A percentile compares a stretch with the other conserved stretches of the same genome.
Evolutionary conservation across 1,140 invertebrate genomes (phyloP).

Genomic region (Berghia stephanieae): DNA sequence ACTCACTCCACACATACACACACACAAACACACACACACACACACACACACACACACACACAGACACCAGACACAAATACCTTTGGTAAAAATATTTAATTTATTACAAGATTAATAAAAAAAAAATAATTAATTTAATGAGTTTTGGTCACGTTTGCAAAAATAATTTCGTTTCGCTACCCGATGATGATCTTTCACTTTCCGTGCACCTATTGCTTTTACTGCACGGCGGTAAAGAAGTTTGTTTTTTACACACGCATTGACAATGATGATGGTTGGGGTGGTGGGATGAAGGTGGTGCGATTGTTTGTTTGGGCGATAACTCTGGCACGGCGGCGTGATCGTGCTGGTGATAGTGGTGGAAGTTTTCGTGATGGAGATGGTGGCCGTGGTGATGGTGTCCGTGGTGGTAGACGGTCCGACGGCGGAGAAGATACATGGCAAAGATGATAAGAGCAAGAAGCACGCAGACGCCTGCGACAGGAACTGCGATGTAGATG

Average conservation of each 20-base stretch:
- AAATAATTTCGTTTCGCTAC: constrained; percentile 62
- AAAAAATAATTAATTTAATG: too few species aligned
- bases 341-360: constrained; percentile 17
- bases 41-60: too few species aligned
- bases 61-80: too few species aligned
- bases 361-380: constrained; percentile 45
- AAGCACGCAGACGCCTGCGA: constrained; percentile 60
- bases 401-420: constrained; percentile 47
- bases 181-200: constrained; percentile 61
- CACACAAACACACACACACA: too few species aligned
- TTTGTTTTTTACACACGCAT: constrained; percentile 33
- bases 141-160: constrained; percentile 53
- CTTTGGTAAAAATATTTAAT: too few species aligned
- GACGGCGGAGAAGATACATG: constrained; percentile 59
- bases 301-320: constrained; percentile 1
- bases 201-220: constrained; percentile 59
- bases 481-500: constrained; percentile 62
- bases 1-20: too few species aligned
- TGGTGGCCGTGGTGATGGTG: constrained; percentile 48
- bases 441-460: constrained; percentile 62
- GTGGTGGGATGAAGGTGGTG: constrained; percentile 17
- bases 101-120: too few species aligned
- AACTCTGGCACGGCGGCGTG: neutral
- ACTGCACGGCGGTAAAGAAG: constrained; percentile 31
- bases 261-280: constrained; percentile 36